These are phyloP conservation scores for Leptinotarsa defecta DNA, from an alignment of 1,140 invertebrate genomes.

Conservation along the genomic window DNA sequence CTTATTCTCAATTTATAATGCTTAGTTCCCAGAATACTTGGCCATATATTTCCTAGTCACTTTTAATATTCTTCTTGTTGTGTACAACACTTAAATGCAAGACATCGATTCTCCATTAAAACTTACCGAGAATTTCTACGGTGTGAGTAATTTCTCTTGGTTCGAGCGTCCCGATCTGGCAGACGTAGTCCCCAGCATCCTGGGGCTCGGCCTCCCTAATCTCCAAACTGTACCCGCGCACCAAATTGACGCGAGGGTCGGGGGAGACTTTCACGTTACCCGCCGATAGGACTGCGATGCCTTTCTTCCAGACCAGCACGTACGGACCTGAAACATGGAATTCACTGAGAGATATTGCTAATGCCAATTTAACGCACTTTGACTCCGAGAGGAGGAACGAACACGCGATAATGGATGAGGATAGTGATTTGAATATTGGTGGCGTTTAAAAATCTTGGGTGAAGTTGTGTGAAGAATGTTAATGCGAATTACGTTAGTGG, in stretches of 20 bases:
- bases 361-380: slow-evolving; percentile 42
- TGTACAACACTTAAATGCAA: slow-evolving; percentile 18
- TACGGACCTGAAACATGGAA: slow-evolving; percentile 56
- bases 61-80: slow-evolving; percentile 15
- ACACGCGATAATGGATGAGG: slow-evolving; percentile 6
- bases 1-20: too few species aligned
- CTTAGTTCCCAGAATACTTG: too few species aligned
- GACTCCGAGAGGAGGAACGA: slow-evolving; percentile 24
- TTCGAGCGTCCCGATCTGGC: slow-evolving; percentile 64
- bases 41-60: background rate
- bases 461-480: background rate
- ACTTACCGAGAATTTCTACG: slow-evolving; percentile 64
- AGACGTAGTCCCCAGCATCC: slow-evolving; percentile 66
- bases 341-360: slow-evolving; percentile 37
- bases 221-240: slow-evolving; percentile 62
- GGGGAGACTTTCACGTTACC: slow-evolving; percentile 64
- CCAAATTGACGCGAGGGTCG: slow-evolving; percentile 61
- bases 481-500: background rate
- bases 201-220: slow-evolving; percentile 62
- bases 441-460: background rate
- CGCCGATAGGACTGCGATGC: slow-evolving; percentile 64
- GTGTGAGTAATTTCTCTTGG: slow-evolving; percentile 65
- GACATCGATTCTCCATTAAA: slow-evolving; percentile 23
- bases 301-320: slow-evolving; percentile 64
- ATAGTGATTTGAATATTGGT: slow-evolving; percentile 19